Evolutionary conservation across 2,797 vertebrate genomes (phyloP), one percentile per base, ranked within the genome.

Genomic region (Mus caroli): DNA sequence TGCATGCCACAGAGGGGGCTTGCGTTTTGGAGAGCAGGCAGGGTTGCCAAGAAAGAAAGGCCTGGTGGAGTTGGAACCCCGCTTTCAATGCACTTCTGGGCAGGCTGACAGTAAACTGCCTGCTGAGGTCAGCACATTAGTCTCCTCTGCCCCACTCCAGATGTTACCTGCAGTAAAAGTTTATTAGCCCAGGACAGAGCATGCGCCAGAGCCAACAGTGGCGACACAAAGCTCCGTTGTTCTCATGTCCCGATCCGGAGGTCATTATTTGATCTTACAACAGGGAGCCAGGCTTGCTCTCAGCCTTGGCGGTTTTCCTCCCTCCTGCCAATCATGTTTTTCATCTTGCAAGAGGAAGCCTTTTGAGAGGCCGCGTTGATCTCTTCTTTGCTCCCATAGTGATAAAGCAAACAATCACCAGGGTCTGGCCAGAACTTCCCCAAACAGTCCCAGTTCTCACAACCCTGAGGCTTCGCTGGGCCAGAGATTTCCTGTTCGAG

Each of bases 171-270:
- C 79, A 62, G 78, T 17, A 50, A 85, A 37, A 92, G 82, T 89
- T 6, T 40, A 26, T 37, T 75, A 84, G 75, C 85, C 54, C 2
- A 56, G 85, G 56, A 95, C 79, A 90, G 91, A 92, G 71, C 50
- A 46, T n/a, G 88, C 79, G 0, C 14, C 13, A n/a, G 54, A 34
- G 17, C 58, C 79, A 60, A 37, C 69, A 37, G 20, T 1, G 20
- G 83, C 62, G 31, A 75, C 11, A 96, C 94, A 97, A 89, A 93
- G 90, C 58, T 71, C 95, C 87, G 91, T 97, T 96, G 95, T 97
- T 94, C 94, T 85, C 89, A 1, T 84, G 89, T 95, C 96, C 96
- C 93, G 73, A 93, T 58, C 75, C 87, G 31, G 73, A 91, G 94
- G 95, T 97, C 89, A 91, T 50, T 76, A 69, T 52, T 95, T 22